Evolutionary conservation across 92 coral and sea anemone species (phyloP), one percentile per base, ranked within the genome.

Genomic region (Umimayanthus chanpuru): DNA sequence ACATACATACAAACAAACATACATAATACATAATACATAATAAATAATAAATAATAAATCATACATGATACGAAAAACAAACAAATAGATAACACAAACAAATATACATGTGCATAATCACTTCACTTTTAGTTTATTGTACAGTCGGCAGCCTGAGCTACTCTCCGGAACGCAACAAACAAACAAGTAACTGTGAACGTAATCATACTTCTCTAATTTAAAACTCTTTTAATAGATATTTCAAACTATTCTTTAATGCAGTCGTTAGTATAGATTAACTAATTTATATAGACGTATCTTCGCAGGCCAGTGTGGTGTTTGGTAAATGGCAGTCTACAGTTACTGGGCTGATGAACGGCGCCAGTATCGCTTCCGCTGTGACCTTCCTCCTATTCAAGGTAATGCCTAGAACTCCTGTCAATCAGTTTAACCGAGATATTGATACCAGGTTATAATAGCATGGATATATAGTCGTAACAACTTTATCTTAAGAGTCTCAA

Each of bases 361-460:
- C 77, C 43, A 70, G 25, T 30, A 83, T 83, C 67, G 87, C 87
- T 4, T 83, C 87, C 14, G 87, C 87, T 23, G 58, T 83, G 5
- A 83, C 87, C 26, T 83, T 83, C 16, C 87, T 83, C 87, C 47
- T 83, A 12, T 83, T 83, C 77, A 83, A 83, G 87, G 87, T 83
- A 83, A 67, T 38, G 76, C 38, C 68, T 20, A 23, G 68, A 61
- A 20, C 21, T 61, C 26, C 11, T 61, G 7, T 23, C 26, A 23
- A 61, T 53, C 58, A 2, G 18, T 9, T 11, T 53, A 53, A 53
- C 11, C 11, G 20, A 53, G 0, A 15, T 53, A 53, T 20, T 61
- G 26, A 61, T 61, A 61, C 25, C 68, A 8, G 25, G 9, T 61
- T 18, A 20, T 18, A 53, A 11, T 11, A 53, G 58, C 20, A 53